phyloP scores from a whole-genome alignment of 2,113 vertebrate genomes.

The Piaya cayana region DNA sequence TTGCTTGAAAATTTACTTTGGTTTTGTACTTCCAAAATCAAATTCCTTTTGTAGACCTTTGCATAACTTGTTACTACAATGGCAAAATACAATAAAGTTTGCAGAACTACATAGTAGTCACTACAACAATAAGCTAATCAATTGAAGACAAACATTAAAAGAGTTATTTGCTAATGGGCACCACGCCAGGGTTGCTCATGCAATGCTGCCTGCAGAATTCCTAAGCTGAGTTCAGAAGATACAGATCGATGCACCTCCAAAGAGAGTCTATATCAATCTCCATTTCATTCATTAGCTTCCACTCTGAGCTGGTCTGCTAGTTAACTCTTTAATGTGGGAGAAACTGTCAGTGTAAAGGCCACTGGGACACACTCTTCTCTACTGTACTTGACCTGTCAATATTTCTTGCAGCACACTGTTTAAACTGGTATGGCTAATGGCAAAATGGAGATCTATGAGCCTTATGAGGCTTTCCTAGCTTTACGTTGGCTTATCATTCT shows the following conservation, averaged over 20 bases:
- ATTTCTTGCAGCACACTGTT: conserved; percentile 78
- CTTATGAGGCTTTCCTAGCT: conserved; percentile 71
- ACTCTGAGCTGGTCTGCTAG: conserved; percentile 81
- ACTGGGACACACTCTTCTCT: conserved; percentile 77
- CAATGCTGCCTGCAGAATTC: conserved; percentile 81
- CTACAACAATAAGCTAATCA: conserved; percentile 80
- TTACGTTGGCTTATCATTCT: conserved; percentile 69
- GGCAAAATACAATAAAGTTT: conserved; percentile 59
- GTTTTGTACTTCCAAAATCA: conserved; percentile 7
- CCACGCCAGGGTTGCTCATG: conserved; percentile 81
- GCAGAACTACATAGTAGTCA: conserved; percentile 60
- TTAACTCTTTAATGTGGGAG: conserved; percentile 87
- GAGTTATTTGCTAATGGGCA: conserved; percentile 85
- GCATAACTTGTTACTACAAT: conserved; percentile 42
- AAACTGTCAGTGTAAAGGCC: conserved; percentile 83
- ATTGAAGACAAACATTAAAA: conserved; percentile 83
- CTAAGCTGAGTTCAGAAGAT: conserved; percentile 83
- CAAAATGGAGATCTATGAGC: conserved; percentile 75
- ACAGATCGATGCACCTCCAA: conserved; percentile 87
- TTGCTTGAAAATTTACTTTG: conserved; percentile 27
- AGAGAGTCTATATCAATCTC: conserved; percentile 85
- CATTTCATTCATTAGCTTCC: conserved; percentile 87
- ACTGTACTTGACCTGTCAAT: conserved; percentile 82
- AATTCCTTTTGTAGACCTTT: conserved; percentile 24
- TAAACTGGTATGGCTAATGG: conserved; percentile 80